Base-by-base conservation (phyloP, 2,888 invertebrate genomes). In the Drosophila anomalata region DNA sequence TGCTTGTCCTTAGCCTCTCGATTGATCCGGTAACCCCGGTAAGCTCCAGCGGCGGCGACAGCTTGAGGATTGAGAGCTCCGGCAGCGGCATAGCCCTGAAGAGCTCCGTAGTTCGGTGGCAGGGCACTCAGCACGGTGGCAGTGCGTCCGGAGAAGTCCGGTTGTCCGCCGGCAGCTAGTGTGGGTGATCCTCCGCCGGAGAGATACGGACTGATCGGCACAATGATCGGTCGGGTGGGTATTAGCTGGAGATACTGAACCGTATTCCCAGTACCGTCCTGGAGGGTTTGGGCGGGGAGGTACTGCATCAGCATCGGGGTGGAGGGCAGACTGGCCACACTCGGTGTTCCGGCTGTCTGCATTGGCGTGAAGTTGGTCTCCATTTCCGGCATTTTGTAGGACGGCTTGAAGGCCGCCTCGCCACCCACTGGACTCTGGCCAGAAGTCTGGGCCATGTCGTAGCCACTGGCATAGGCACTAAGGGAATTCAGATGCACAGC, bases 291-390 rank as follows among this genome's bases (percentile, higher is more conserved):
- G 6, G 90, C 89, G 2, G 91, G 90, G 39, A 91, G 60, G 65
- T 92, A 92, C 56, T 92, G 92, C 91, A 92, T 91, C 48, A 92
- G 62, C 53, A 92, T 87, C 0, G 91, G 91, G 3, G 90, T 90
- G 14, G 87, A 71, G 52, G 81, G 76, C 55, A 81, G 42, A 5
- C 42, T 73, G 55, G 77, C 51, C 9, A 84, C 46, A 36, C 62
- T 75, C 12, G 69, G 58, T 1, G 73, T 68, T 17, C 78, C 77
- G 12, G 62, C 73, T 44, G 50, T 76, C 33, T 89, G 90, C 61
- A 91, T 89, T n/a, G 91, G 91, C 36, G 87, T 87, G 56, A 91
- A 91, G 68, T 91, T 91, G 1, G 87, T 87, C 52, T 91, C 91
- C 75, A 91, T 82, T 65, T 90, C 87, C 42, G 91, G 90, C 50